phyloP scores from a whole-genome alignment of 2,888 invertebrate genomes.

The Leptinotarsa peninsularis region DNA sequence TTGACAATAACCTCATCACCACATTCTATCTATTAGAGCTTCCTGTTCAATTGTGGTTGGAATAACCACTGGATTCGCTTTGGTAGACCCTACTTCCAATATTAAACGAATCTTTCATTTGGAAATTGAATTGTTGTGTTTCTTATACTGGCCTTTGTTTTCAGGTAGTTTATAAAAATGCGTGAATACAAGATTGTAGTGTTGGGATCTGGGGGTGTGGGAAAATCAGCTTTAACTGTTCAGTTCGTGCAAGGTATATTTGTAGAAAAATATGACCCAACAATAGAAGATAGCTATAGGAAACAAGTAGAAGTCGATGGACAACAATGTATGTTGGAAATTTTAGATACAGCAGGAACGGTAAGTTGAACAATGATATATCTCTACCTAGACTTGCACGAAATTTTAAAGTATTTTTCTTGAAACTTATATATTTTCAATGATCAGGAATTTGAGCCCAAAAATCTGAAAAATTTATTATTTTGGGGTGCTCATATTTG shows the following conservation, averaged over 20 bases:
- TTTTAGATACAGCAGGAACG: constrained; percentile 99
- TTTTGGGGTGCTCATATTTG: no score
- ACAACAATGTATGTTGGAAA: constrained; percentile 99
- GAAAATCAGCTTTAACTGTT: constrained; percentile 97
- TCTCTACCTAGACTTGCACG: no score
- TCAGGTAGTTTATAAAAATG: constrained; percentile 72
- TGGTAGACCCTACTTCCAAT: constrained; percentile 35
- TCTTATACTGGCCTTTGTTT: constrained; percentile 27
- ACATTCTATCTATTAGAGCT: constrained; percentile 37
- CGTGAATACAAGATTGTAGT: constrained; percentile 99
- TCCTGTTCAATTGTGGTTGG: constrained; percentile 60
- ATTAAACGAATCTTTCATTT: not conserved
- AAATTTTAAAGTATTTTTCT: no score
- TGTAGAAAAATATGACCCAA: constrained; percentile 99
- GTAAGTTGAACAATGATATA: constrained; percentile 67
- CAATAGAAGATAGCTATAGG: constrained; percentile 99
- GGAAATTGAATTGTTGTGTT: not conserved
- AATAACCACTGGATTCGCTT: constrained; percentile 41
- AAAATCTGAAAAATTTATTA: no score
- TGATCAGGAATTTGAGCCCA: no score
- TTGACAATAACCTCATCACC: constrained; percentile 27
- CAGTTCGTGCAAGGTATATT: constrained; percentile 99
- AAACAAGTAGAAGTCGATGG: constrained; percentile 99
- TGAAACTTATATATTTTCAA: no score
- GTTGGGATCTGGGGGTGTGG: constrained; percentile 99